Conservation (phyloP, 2,113 vertebrate species). For the Elephantulus edwardii region DNA sequence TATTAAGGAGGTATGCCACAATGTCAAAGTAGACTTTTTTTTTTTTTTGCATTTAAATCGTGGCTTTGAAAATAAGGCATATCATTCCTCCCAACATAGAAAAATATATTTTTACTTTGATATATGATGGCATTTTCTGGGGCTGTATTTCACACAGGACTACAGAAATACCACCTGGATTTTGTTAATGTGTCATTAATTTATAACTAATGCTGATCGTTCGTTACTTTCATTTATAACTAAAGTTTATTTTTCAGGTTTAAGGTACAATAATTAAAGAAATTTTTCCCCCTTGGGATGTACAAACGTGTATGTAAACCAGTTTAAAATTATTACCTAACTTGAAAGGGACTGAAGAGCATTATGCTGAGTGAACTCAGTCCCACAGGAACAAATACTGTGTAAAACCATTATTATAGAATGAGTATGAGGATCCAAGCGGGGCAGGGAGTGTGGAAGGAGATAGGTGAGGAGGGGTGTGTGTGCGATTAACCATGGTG, state of each 20-base stretch:
- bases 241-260: not conserved
- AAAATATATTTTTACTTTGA: constrained; percentile 35
- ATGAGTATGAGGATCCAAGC: too few species aligned
- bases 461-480: too few species aligned
- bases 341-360: too few species aligned
- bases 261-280: not conserved
- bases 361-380: too few species aligned
- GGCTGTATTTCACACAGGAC: not conserved
- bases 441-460: too few species aligned
- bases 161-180: not conserved
- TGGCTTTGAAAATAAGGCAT: constrained; percentile 48
- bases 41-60: constrained; percentile 52
- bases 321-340: too few species aligned
- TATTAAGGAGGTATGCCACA: not conserved
- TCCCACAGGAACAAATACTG: too few species aligned
- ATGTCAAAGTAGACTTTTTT: constrained; percentile 54
- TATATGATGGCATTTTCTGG: not conserved
- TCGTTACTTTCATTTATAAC: too few species aligned
- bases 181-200: constrained; percentile 38
- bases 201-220: not conserved
- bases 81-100: not conserved
- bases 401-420: too few species aligned
- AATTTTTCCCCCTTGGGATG: not conserved
- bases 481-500: too few species aligned
- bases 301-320: too few species aligned